These are phyloP conservation scores for Acromyrmex charruanus DNA, from an alignment of 1,140 invertebrate species.

Conservation along the genomic window DNA sequence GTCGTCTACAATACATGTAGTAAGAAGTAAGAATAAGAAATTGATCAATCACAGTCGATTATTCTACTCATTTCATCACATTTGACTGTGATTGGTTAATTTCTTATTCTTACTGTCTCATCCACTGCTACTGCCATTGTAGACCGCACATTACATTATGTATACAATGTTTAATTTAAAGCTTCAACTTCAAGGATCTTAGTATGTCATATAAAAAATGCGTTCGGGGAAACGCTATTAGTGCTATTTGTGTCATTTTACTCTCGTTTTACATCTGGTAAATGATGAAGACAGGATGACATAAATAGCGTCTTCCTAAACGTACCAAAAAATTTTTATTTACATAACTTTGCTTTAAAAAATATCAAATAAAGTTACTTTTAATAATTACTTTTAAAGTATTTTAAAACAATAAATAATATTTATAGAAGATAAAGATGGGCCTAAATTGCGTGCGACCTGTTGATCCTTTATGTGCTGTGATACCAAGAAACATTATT, in stretches of 20 bases:
- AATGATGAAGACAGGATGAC: no score
- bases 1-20: no score
- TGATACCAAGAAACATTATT: conserved; percentile 27
- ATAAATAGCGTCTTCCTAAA: not conserved
- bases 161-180: conserved; percentile 7
- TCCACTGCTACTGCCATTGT: no score
- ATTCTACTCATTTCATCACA: no score
- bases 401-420: not conserved
- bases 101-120: no score
- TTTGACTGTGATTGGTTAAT: no score
- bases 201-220: not conserved
- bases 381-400: not conserved
- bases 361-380: not conserved
- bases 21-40: no score
- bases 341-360: not conserved
- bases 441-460: conserved; percentile 70
- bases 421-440: conserved; percentile 58
- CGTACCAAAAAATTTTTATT: not conserved
- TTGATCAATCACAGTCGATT: no score
- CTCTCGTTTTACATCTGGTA: no score
- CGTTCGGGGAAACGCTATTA: no score
- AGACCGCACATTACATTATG: no score
- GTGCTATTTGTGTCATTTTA: no score
- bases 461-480: conserved; percentile 10
- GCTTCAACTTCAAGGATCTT: conserved; percentile 30